phyloP scores from a whole-genome alignment of 2,113 vertebrate species.

The Jacana jacana region DNA sequence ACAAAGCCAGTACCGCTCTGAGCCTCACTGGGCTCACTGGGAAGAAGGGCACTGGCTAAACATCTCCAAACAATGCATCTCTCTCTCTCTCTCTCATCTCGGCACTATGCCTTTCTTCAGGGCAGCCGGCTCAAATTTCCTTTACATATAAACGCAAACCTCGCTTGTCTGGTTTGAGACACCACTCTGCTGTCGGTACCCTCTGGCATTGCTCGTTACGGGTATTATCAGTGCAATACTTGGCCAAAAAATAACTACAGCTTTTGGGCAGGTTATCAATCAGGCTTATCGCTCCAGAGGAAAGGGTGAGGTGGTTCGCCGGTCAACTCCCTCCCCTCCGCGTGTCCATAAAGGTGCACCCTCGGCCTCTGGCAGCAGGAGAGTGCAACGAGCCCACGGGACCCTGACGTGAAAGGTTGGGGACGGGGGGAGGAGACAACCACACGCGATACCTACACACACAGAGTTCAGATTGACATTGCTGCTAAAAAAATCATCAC shows the following conservation, averaged over 20 bases:
- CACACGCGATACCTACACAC: conserved; percentile 68
- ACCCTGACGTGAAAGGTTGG: conserved; percentile 71
- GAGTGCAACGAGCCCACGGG: conserved; percentile 34
- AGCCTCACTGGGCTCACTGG: conserved; percentile 90
- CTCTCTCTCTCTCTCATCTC: conserved; percentile 80
- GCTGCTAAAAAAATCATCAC: conserved; percentile 38
- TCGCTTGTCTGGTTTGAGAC: conserved; percentile 72
- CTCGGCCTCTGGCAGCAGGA: conserved; percentile 66
- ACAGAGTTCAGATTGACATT: conserved; percentile 71
- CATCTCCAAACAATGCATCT: conserved; percentile 83
- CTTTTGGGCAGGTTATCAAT: background rate
- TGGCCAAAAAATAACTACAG: conserved; percentile 14
- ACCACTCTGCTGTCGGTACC: conserved; percentile 68
- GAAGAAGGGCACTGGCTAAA: conserved; percentile 93
- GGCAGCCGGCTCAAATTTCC: conserved; percentile 80
- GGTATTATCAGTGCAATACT: conserved; percentile 83
- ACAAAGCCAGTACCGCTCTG: conserved; percentile 96
- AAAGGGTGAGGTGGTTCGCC: background rate
- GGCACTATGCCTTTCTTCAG: conserved; percentile 86
- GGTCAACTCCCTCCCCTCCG: conserved; percentile 57
- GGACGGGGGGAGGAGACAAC: conserved; percentile 60
- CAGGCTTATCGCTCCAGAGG: background rate
- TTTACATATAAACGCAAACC: conserved; percentile 74
- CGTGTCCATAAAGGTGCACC: conserved; percentile 76
- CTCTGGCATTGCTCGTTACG: conserved; percentile 32